A percentile compares a stretch with the other conserved stretches of the same genome.
Evolutionary conservation across 2,113 vertebrate species (phyloP).

Genomic region (Periophthalmus modestus): DNA sequence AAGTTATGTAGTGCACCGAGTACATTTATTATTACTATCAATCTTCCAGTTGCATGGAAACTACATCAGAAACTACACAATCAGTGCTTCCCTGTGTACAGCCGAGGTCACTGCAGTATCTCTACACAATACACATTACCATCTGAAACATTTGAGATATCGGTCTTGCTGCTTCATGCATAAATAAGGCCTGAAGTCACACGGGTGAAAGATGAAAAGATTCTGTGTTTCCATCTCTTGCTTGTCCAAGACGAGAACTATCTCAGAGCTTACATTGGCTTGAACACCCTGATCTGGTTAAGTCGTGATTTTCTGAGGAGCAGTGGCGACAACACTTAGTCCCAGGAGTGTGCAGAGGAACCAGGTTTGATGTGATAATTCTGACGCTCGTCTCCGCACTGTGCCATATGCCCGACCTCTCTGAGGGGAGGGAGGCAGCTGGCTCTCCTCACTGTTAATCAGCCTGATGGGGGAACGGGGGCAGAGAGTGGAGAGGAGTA

Average conservation of each 20-base stretch:
- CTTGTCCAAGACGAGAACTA: conserved; percentile 27
- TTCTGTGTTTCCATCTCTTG: conserved; percentile 27
- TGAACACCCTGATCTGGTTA: conserved; percentile 67
- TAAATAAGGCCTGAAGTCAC: conserved; percentile 46
- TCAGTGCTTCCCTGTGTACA: background rate
- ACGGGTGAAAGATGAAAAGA: conserved; percentile 56
- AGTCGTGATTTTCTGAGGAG: conserved; percentile 44
- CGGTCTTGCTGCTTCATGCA: conserved; percentile 50
- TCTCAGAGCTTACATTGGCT: conserved; percentile 57
- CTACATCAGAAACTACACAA: background rate
- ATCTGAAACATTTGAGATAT: conserved; percentile 59
- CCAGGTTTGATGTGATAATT: conserved; percentile 77
- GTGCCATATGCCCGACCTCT: conserved; percentile 71
- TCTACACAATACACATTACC: conserved; percentile 30
- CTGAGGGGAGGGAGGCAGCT: conserved; percentile 66
- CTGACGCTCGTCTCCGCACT: conserved; percentile 54
- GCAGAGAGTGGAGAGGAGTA: conserved; percentile 17
- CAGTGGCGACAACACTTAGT: conserved; percentile 24
- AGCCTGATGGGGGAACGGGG: conserved; percentile 53
- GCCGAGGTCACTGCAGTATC: conserved; percentile 28
- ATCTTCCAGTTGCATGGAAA: too few species aligned
- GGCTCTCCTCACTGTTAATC: conserved; percentile 71
- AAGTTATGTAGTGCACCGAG: too few species aligned
- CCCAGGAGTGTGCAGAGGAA: conserved; percentile 52
- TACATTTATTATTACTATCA: too few species aligned